These are phyloP conservation scores for Mola mola DNA, from an alignment of 2,113 vertebrate species.

Conservation along the genomic window DNA sequence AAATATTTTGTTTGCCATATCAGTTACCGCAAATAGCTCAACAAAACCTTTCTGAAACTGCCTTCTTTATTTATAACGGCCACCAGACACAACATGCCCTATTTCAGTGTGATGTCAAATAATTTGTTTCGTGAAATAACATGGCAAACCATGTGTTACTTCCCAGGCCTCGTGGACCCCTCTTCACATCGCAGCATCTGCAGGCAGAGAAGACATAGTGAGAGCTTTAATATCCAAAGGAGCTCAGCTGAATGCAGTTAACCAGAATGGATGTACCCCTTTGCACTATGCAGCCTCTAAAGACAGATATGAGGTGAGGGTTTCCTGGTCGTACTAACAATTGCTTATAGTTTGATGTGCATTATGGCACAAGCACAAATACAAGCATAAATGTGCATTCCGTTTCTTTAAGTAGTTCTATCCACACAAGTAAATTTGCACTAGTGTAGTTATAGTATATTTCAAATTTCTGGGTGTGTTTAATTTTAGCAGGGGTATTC, in stretches of 20 bases:
- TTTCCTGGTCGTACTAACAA: too few relatives aligned
- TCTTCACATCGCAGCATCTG: slow-evolving; percentile 94
- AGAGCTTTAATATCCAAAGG: slow-evolving; percentile 87
- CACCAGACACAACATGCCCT: background rate
- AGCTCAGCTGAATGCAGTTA: slow-evolving; percentile 90
- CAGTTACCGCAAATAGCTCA: background rate
- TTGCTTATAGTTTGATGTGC: too few relatives aligned
- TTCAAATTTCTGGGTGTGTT: too few relatives aligned
- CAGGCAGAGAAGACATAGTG: slow-evolving; percentile 93
- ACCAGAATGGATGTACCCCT: slow-evolving; percentile 94
- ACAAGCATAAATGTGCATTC: too few relatives aligned
- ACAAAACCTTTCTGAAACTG: background rate
- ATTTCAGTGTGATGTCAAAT: background rate
- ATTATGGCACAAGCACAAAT: too few relatives aligned
- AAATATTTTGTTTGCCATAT: too few relatives aligned
- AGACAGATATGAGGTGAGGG: slow-evolving; percentile 94
- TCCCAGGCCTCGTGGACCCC: slow-evolving; percentile 91
- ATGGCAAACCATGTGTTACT: slow-evolving; percentile 2
- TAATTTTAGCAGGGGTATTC: too few relatives aligned
- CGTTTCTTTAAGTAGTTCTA: too few relatives aligned
- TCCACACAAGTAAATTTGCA: too few relatives aligned
- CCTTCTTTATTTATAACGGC: background rate
- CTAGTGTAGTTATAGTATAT: too few relatives aligned
- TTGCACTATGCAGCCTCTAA: slow-evolving; percentile 97
- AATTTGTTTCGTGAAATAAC: background rate